Conservation (phyloP, 2,888 invertebrate genomes). For the Saturnia pavonia region DNA sequence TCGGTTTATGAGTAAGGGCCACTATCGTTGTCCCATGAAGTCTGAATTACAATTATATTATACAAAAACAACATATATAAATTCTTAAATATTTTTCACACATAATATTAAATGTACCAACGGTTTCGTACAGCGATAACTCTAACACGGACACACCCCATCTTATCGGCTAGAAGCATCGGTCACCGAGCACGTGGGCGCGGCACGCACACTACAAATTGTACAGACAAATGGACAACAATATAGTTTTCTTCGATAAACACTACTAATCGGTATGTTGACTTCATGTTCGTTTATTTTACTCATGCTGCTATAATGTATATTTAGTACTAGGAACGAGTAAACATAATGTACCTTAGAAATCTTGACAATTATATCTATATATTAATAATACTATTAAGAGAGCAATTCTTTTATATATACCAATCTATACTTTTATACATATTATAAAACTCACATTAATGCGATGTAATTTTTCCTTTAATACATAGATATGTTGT, state of each 20-base stretch:
- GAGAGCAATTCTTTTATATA: no score
- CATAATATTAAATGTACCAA: neutral
- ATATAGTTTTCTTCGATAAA: slow-evolving; percentile 5
- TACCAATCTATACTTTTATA: no score
- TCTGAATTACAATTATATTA: neutral
- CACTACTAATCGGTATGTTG: neutral
- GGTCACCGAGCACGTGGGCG: neutral
- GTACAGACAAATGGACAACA: slow-evolving; percentile 9
- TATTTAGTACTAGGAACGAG: neutral
- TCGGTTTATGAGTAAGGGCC: no score
- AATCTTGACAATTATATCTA: neutral
- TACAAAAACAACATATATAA: neutral
- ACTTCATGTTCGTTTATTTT: neutral
- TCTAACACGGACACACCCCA: slow-evolving; percentile 3
- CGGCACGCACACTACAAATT: slow-evolving; percentile 7
- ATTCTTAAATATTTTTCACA: neutral
- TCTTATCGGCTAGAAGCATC: neutral
- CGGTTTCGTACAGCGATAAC: neutral
- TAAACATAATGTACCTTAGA: neutral
- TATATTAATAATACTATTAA: neutral
- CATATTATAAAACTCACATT: no score
- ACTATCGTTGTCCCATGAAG: no score
- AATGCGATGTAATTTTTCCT: no score
- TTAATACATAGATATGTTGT: no score
- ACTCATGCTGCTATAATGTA: neutral